Evolutionary conservation across 2,888 invertebrate species (phyloP).

Genomic region (Eurois occulta): DNA sequence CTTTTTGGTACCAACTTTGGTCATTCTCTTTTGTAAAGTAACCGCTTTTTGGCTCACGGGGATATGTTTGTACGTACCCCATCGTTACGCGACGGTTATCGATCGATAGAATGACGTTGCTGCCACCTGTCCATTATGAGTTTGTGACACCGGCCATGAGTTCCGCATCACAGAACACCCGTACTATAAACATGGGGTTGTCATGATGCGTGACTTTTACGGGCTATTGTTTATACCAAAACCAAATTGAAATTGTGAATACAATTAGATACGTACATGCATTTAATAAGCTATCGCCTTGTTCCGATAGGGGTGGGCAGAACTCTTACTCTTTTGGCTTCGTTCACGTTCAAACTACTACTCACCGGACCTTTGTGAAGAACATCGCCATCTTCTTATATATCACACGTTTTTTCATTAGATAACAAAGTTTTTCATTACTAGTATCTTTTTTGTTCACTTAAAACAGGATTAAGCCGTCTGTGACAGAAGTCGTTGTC

Average conservation of each 20-base stretch:
- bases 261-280: too few relatives aligned
- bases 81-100: neutral
- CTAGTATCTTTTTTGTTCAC: too few relatives aligned
- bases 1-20: too few relatives aligned
- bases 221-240: slow-evolving; percentile 7
- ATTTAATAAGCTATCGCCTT: neutral
- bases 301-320: neutral
- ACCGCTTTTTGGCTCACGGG: neutral
- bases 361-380: neutral
- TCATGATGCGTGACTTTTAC: slow-evolving; percentile 23
- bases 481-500: too few relatives aligned
- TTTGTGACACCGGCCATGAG: slow-evolving; percentile 16
- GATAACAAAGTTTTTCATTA: too few relatives aligned
- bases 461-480: neutral
- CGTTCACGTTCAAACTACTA: neutral
- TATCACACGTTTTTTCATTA: neutral
- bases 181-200: slow-evolving; percentile 16
- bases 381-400: neutral
- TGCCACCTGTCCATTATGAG: slow-evolving; percentile 38
- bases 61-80: neutral
- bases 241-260: neutral
- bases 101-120: slow-evolving; percentile 53
- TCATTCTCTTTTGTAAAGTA: too few relatives aligned
- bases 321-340: neutral
- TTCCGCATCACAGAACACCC: slow-evolving; percentile 35